Base-by-base conservation (phyloP, 2,797 vertebrate species). In the Syndactyla subalaris region DNA sequence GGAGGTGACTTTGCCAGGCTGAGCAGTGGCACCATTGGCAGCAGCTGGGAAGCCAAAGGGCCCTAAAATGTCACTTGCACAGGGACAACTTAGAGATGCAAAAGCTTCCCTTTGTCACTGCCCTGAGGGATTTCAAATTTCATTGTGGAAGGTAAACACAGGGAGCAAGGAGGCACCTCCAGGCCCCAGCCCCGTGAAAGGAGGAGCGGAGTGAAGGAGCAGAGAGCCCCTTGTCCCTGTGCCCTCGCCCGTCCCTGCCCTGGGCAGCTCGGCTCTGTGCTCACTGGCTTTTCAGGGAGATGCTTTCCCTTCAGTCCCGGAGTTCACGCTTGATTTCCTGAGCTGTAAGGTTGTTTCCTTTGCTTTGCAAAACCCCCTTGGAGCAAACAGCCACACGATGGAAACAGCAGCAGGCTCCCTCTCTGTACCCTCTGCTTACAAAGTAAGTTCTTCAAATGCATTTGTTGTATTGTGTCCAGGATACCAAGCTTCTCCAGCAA, bases 301-400 rank as follows among this genome's bases (percentile, higher is more conserved):
- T 12, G 82, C 70, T 86, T 86, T 51, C 51, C 58, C 92, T 61
- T 78, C 80, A 43, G 66, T 29, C 43, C 67, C 12, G 38, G 43
- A 87, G 81, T 70, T 95, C 89, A 91, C 23, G 36, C 84, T 95
- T 29, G 6, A 93, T 93, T 94, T 94, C 86, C 86, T 12, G 62
- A 89, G 88, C 94, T 88, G 24, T 79, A 73, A 96, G 63, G 39
- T 72, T 76, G 84, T 93, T 91, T 82, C 81, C 77, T 70, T 81
- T 26, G 36, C 58, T 91, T 89, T 92, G 87, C 74, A 89, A 93
- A 76, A 72, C 73, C 80, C 54, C 52, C 58, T 67, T 5, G 24
- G 74, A 91, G 92, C 63, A 43, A 90, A 55, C n/a, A 67, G 85
- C 77, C n/a, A 3, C 1, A 1, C 0, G 2, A 39, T 32, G 34